Percentiles rank a stretch among this genome's conserved stretches.
Evolutionary conservation across 2,888 invertebrate genomes (phyloP).

Genomic region (Timema podura): DNA sequence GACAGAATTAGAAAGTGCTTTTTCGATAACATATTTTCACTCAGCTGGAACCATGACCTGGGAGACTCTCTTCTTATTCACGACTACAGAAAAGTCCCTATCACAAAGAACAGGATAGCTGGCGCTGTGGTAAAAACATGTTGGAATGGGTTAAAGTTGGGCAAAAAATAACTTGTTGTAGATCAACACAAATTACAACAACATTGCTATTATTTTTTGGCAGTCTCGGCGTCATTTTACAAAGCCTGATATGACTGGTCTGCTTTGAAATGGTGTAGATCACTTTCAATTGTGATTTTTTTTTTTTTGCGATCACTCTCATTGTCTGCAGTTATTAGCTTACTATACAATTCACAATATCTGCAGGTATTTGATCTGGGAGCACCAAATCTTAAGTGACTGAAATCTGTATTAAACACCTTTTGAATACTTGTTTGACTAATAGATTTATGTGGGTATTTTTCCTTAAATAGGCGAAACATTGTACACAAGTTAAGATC

Average conservation of each 20-base stretch:
- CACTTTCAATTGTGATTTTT: not conserved
- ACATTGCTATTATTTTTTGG: conserved; percentile 1
- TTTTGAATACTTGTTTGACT: not conserved
- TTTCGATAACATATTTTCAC: not conserved
- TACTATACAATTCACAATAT: conserved; percentile 7
- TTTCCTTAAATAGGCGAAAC: conserved; percentile 1
- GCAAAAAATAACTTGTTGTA: conserved; percentile 18
- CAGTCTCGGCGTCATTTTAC: conserved; percentile 1
- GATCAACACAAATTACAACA: conserved; percentile 11
- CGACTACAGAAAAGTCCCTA: not conserved
- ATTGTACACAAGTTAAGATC: not conserved
- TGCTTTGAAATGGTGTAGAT: conserved; percentile 14
- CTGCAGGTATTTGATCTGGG: conserved; percentile 1
- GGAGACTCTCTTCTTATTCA: not conserved
- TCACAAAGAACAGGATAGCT: conserved; percentile 10
- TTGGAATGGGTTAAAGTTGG: conserved; percentile 11
- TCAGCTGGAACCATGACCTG: conserved; percentile 10
- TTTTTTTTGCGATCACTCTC: not conserved
- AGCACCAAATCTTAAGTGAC: not conserved
- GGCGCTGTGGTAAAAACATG: conserved; percentile 8
- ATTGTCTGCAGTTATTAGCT: conserved; percentile 2
- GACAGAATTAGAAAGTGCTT: not conserved
- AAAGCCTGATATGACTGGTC: conserved; percentile 3
- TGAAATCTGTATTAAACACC: conserved; percentile 12
- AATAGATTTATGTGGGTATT: conserved; percentile 6